Evolutionary conservation across 2,113 vertebrate genomes (phyloP).

Genomic region (Otus sunia): DNA sequence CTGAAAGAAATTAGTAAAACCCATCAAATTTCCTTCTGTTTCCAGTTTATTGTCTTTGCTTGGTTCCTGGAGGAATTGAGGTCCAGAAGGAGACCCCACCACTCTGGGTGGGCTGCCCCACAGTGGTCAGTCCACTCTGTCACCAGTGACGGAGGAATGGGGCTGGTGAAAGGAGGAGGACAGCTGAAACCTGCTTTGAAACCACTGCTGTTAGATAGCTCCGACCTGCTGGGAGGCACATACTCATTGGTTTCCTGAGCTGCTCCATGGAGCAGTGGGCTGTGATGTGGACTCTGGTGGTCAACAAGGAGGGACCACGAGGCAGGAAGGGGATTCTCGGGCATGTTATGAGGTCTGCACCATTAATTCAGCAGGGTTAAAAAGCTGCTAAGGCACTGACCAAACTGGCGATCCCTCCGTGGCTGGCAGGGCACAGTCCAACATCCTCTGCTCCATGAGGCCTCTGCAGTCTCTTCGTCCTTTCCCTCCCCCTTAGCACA

Average conservation of each 20-base stretch:
- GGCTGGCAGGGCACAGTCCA: not conserved
- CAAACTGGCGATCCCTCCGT: not conserved
- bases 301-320: not conserved
- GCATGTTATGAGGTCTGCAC: not conserved
- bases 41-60: not conserved
- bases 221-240: not conserved
- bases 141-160: not conserved
- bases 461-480: not conserved
- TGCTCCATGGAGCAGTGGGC: not conserved
- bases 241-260: not conserved
- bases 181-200: not conserved
- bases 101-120: not conserved
- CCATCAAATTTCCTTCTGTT: not conserved
- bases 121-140: not conserved
- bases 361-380: not conserved
- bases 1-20: not conserved
- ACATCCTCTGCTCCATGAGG: not conserved
- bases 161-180: not conserved
- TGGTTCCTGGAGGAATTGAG: not conserved
- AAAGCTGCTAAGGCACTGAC: not conserved
- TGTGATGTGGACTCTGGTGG: rapidly evolving
- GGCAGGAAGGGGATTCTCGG: not conserved
- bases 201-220: not conserved
- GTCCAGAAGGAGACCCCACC: not conserved
- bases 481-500: not conserved